Conservation (phyloP, 2,113 vertebrate species). For the Catharus minimus region DNA sequence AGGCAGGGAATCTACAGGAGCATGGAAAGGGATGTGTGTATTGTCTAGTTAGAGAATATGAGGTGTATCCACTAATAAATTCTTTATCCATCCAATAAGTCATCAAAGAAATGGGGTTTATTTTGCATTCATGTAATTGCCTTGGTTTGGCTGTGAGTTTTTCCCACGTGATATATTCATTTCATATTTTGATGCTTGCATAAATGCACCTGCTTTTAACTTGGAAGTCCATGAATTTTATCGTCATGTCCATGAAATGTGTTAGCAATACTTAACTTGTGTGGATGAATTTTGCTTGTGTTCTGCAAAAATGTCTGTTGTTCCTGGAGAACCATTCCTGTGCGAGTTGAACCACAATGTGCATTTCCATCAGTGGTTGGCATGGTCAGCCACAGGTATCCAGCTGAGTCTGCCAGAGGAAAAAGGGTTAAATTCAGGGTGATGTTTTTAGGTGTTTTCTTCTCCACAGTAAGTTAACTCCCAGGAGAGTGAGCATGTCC, state of each 20-base stretch:
- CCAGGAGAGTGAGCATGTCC: conserved; percentile 2
- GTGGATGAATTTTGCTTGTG: not conserved
- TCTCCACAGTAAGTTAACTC: conserved; percentile 22
- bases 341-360: not conserved
- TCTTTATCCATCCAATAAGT: not conserved
- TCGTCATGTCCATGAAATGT: not conserved
- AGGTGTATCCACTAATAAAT: not conserved
- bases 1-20: not conserved
- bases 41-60: not conserved
- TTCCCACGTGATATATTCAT: not conserved
- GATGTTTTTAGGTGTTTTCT: conserved; percentile 51
- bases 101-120: not conserved
- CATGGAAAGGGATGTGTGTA: not conserved
- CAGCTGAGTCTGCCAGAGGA: not conserved
- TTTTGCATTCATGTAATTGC: not conserved
- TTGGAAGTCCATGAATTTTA: not conserved
- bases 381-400: not conserved
- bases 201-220: conserved; percentile 3
- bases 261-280: not conserved
- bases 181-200: not conserved
- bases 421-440: conserved; percentile 35
- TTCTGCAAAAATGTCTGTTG: not conserved
- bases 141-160: not conserved
- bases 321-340: not conserved
- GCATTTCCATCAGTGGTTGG: not conserved